These are phyloP conservation scores for Drosophila ficusphila DNA, from an alignment of 1,140 invertebrate genomes.

Conservation along the genomic window DNA sequence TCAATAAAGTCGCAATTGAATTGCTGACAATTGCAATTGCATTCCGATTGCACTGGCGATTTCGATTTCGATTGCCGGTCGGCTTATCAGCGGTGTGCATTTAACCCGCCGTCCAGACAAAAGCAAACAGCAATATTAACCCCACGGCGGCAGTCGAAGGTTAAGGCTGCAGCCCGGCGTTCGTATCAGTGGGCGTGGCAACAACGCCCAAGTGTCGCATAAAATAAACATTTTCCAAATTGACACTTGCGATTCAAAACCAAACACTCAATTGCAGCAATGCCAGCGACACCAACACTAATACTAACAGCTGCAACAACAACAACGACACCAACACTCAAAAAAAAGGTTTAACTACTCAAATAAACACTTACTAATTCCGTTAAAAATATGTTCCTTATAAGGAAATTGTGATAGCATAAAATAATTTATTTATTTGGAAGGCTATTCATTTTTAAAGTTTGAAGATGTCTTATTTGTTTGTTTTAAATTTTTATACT, in stretches of 20 bases:
- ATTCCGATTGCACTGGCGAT: constrained; percentile 42
- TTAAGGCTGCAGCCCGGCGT: background rate
- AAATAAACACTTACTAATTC: no score
- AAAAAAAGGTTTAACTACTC: no score
- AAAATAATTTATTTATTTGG: no score
- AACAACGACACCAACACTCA: background rate
- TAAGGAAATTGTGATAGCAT: no score
- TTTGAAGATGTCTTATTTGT: no score
- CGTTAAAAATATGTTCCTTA: no score
- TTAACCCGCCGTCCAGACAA: constrained; percentile 4
- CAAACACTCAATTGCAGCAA: constrained; percentile 73
- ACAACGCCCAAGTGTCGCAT: constrained; percentile 59
- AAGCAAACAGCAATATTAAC: constrained; percentile 9
- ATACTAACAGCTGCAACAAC: constrained; percentile 8
- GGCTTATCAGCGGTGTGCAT: constrained; percentile 35
- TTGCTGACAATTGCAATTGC: constrained; percentile 68
- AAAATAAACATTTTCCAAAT: constrained; percentile 81
- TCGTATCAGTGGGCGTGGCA: constrained; percentile 39
- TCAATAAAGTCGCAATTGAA: constrained; percentile 71
- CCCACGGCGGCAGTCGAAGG: background rate
- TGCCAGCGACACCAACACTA: constrained; percentile 39
- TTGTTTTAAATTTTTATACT: background rate
- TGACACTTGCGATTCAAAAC: constrained; percentile 79
- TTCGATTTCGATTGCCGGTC: constrained; percentile 17
- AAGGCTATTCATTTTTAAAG: no score